Percentiles rank a stretch among this genome's conserved stretches.
Conservation (phyloP, 2,888 invertebrate species). For the Anthophora plumipes region DNA sequence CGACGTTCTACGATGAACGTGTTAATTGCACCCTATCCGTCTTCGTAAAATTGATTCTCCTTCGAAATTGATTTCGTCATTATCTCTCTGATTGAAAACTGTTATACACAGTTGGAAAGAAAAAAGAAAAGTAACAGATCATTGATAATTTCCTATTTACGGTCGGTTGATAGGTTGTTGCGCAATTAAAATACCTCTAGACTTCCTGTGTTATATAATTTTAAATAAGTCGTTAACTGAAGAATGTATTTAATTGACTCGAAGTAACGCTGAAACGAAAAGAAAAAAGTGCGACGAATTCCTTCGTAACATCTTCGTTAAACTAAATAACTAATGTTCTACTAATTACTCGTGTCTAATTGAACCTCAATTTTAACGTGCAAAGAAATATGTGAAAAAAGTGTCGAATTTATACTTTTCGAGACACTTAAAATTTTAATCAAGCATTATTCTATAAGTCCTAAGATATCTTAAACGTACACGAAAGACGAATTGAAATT, state of each 20-base stretch:
- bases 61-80: background rate
- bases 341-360: background rate
- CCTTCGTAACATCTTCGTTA: background rate
- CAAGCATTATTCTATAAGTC: too few relatives aligned
- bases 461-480: too few relatives aligned
- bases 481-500: too few relatives aligned
- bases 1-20: background rate
- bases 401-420: too few relatives aligned
- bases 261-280: background rate
- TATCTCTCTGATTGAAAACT: constrained; percentile 5
- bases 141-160: background rate
- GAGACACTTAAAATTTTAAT: too few relatives aligned
- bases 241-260: constrained; percentile 27
- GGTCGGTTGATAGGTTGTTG: constrained; percentile 1
- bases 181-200: constrained; percentile 10
- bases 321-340: background rate
- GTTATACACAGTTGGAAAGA: background rate
- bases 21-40: constrained; percentile 13
- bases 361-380: too few relatives aligned
- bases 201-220: constrained; percentile 30
- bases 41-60: background rate
- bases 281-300: constrained; percentile 4
- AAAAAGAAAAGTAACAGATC: constrained; percentile 26
- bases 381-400: too few relatives aligned
- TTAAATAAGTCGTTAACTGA: background rate